Evolutionary conservation across 2,888 invertebrate species (phyloP).

Genomic region (Cataglyphis rosenhaueri): DNA sequence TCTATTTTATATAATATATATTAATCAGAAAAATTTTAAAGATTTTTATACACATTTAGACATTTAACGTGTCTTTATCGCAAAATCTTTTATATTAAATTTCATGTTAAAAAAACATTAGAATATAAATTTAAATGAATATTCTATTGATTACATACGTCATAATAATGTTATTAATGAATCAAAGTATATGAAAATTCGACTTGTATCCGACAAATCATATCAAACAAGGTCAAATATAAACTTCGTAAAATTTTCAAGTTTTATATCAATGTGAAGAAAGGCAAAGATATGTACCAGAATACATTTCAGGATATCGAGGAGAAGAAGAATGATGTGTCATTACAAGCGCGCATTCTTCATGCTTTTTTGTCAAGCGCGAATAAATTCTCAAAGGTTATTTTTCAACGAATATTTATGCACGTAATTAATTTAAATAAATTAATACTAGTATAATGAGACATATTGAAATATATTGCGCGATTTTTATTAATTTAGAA

Average conservation of each 20-base stretch:
- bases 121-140: background rate
- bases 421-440: background rate
- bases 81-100: background rate
- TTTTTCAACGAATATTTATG: background rate
- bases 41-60: background rate
- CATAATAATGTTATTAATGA: background rate
- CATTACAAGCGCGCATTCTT: conserved; percentile 59
- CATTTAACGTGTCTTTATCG: background rate
- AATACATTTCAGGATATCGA: conserved; percentile 1
- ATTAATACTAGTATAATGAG: background rate
- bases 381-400: conserved; percentile 37
- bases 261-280: background rate
- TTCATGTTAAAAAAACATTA: background rate
- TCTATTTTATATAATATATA: background rate
- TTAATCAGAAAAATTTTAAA: background rate
- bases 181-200: background rate
- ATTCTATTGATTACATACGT: background rate
- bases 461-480: background rate
- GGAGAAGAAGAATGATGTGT: conserved; percentile 42
- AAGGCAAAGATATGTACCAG: background rate
- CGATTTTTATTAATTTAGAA: conserved; percentile 9
- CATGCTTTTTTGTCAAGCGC: background rate
- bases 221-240: background rate
- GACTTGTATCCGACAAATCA: background rate
- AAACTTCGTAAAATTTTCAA: background rate